Evolutionary conservation across 92 coral and sea anemone genomes (phyloP), one percentile per base, ranked within the genome.

Genomic region (Pocillopora grandis): DNA sequence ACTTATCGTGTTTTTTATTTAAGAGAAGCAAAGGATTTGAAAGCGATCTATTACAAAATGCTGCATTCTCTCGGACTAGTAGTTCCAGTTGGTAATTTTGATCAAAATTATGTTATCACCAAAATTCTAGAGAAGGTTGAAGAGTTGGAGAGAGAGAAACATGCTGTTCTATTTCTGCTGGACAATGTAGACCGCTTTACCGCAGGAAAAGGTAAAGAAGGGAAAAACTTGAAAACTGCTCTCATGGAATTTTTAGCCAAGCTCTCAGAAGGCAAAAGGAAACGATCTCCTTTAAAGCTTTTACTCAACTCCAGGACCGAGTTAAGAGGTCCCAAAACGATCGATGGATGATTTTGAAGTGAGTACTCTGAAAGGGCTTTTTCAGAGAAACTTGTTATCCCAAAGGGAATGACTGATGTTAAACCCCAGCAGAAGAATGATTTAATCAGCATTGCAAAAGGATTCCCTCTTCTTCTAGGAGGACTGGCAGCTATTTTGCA

Each of bases 21-120:
- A 27, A 27, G 27, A 27, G 27, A 27, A 27, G 27, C 27, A 27
- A 27, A 72, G 48, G 81, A 82, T 5, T 76, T 86, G 80, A 33
- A 19, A 11, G 84, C 70, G 31, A 83, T 90, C 10, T 81, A 56
- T 66, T 23, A 12, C 27, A 57, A 36, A 58, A 64, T 77, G 55
- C 78, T 86, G 55, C 23, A 71, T 8, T 62, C 21, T 7, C 80
- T 72, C 48, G 72, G n/a, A 14, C 82, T 61, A 4, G 61, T 57
- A 31, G 80, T 33, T 14, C 80, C 15, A 12, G 63, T 31, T 1
- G 56, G 69, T 15, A 7, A 14, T 17, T 27, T 76, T 16, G 48
- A 27, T 33, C 16, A 13, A 56, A 76, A 42, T 76, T 76, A 1
- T 56, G 78, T 75, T 57, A 64, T 75, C 27, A 33, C 33, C 12